Evolutionary conservation across 1,140 invertebrate genomes (phyloP).

Genomic region (Arctopsyche grandis): DNA sequence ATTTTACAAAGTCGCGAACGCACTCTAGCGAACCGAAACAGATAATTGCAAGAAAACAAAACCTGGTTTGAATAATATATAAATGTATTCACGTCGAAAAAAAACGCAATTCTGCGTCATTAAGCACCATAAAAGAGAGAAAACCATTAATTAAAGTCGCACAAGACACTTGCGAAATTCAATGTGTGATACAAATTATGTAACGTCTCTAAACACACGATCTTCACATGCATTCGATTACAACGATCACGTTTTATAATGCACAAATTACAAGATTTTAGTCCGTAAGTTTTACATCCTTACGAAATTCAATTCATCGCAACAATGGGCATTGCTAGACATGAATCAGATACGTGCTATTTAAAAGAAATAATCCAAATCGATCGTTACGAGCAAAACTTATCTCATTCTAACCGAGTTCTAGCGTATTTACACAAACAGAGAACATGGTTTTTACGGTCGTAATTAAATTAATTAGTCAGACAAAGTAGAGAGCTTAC

Average conservation of each 20-base stretch:
- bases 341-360: too few species aligned
- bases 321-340: too few species aligned
- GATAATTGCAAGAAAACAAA: conserved; percentile 14
- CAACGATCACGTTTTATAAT: too few species aligned
- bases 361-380: too few species aligned
- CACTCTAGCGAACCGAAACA: background rate
- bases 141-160: background rate
- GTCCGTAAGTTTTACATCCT: too few species aligned
- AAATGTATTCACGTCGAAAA: too few species aligned
- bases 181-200: background rate
- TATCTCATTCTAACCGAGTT: too few species aligned
- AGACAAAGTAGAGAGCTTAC: conserved; percentile 11
- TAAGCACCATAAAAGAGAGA: too few species aligned
- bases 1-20: conserved; percentile 5
- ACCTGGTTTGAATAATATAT: conserved; percentile 2
- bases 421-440: background rate
- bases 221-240: background rate
- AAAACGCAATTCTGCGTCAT: too few species aligned
- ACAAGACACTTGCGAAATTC: background rate
- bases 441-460: conserved; percentile 4
- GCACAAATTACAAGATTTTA: too few species aligned
- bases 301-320: too few species aligned
- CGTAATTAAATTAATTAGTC: conserved; percentile 8
- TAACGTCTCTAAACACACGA: background rate
- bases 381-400: too few species aligned